Evolutionary conservation across 2,113 vertebrate species (phyloP), one percentile per base, ranked within the genome.

Genomic region (Hemiprocne comata): DNA sequence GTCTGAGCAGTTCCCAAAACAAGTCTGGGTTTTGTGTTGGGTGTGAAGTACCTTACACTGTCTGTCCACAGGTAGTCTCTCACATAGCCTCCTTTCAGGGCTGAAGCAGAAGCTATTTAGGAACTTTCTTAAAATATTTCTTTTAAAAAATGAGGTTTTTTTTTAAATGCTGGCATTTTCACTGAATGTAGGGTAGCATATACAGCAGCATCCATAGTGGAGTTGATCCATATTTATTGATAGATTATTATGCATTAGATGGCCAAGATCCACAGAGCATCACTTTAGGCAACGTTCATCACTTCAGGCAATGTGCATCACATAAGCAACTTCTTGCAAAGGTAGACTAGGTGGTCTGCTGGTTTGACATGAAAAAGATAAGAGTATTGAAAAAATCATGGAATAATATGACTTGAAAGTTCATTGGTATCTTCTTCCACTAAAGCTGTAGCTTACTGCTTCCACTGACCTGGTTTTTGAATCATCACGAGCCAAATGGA

Each of bases 401-500:
- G 40, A 65, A 81, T 77, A 65, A 55, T 54, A 28, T 8, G 6
- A 61, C n/a, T 79, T 54, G 53, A 55, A 18, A 55, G 16, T 55
- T 55, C 29, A 11, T 31, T 55, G 17, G 17, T 31, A 11, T 55
- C 54, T 55, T 53, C 46, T 80, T 86, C 57, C 15, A 23, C 60
- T 83, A 7, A 71, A 58, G 57, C 78, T 83, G 28, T 80, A 51
- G 29, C 66, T 86, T 60, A 38, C 14, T 89, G 36, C 51, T 95
- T 88, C 82, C 53, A 46, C 19, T 93, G 87, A 84, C 82, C 82
- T 67, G 67, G 34, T 70, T 90, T 89, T 93, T 90, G 78, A 70
- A 75, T 42, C 50, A 34, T n/a, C 13, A 6, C 13, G 33, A 81
- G 55, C 64, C 38, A 74, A 70, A 90, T 58, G 15, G 33, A 71